Base-by-base conservation (phyloP, 64 coral and sea anemone species). In the Exaiptasia diaphana region DNA sequence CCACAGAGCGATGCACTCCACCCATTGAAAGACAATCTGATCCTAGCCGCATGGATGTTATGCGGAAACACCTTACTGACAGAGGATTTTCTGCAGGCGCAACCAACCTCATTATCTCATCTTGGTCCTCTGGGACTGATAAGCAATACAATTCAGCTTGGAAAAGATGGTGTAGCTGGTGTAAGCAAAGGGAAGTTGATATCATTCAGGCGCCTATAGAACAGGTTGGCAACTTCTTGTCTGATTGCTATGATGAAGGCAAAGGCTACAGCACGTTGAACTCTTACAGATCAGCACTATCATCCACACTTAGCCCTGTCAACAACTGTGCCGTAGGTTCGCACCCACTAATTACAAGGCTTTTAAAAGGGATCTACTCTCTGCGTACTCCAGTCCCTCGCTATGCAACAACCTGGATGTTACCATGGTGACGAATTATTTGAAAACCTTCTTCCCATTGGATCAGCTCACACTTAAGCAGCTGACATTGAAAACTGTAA, bases 401-500 rank as follows among this genome's bases (percentile, higher is more conserved):
- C 26, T 84, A 90, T 57, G 30, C 57, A 12, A 43, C 73, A 10
- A 90, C 88, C n/a, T 90, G 72, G 72, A 83, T 84, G 71, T 90
- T 9, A 39, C 79, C 32, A 84, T 76, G 38, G 79, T 90, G 15
- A 90, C 79, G 5, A 6, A 22, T 11, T 88, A 93, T 83, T 74
- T 96, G 37, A 85, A 60, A 35, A 89, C 92, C 8, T 89, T 89
- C 48, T 73, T 65, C 74, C 92, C 74, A 20, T 63, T 96, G 58
- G 63, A 65, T 53, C 77, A 89, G 63, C 44, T 85, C 55, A 85
- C 27, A 64, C 31, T 95, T 0, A 89, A 85, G 64, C 52, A 15
- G 52, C 39, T 89, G 24, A 95, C 92, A 55, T 70, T 94, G 22
- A 93, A 88, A 72, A 93, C 91, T 87, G 90, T 76, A 14, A 87